Percentiles rank a stretch among this genome's conserved stretches.
Conservation (phyloP, 2,888 invertebrate species). For the Pantelozetes paolii region DNA sequence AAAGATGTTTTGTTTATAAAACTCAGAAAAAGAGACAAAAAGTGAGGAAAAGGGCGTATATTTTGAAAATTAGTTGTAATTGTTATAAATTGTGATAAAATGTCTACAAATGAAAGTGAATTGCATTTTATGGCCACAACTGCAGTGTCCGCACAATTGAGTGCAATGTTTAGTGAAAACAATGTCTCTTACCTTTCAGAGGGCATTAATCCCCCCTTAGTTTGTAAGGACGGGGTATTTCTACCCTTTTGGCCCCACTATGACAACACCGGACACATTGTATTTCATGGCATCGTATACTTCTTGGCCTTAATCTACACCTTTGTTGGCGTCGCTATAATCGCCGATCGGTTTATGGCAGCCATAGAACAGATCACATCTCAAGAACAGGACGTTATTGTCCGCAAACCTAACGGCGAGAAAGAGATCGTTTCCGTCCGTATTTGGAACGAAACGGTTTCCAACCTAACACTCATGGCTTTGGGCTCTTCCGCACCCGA, state of each 20-base stretch:
- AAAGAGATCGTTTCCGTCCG: conserved; percentile 82
- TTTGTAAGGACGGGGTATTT: conserved; percentile 77
- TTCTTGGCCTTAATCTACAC: conserved; percentile 83
- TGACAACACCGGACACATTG: conserved; percentile 62
- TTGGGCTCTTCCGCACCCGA: conserved; percentile 97
- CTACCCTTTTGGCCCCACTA: conserved; percentile 78
- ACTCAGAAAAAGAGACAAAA: no score
- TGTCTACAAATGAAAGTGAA: background rate
- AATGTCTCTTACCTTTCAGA: background rate
- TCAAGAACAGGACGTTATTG: conserved; percentile 84
- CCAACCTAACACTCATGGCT: conserved; percentile 97
- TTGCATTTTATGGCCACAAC: background rate
- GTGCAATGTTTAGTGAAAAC: background rate
- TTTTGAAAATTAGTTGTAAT: background rate
- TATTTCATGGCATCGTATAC: conserved; percentile 82
- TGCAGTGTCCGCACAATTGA: no score
- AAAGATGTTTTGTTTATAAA: background rate
- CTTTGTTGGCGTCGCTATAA: conserved; percentile 97
- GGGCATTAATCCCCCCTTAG: background rate
- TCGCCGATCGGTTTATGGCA: conserved; percentile 98
- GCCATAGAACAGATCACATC: conserved; percentile 99
- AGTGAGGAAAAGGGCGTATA: background rate
- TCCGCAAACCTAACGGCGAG: conserved; percentile 81
- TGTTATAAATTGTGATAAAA: background rate
- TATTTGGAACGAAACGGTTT: conserved; percentile 99